Evolutionary conservation across 2,113 vertebrate genomes (phyloP).

Genomic region (Eudyptes chrysolophus): DNA sequence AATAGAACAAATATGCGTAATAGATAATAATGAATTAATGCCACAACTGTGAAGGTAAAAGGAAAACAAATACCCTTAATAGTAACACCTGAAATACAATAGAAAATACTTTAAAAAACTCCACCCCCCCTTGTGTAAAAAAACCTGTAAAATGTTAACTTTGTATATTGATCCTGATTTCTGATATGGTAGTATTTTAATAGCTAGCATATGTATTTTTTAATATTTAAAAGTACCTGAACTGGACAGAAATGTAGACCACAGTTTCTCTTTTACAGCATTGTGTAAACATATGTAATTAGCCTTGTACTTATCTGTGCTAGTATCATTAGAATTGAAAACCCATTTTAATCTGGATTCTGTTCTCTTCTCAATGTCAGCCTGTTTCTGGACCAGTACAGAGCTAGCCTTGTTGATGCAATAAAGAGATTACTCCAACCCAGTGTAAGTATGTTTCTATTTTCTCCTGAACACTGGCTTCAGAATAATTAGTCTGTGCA

Average conservation of each 20-base stretch:
- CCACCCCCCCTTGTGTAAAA: not conserved
- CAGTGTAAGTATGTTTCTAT: slow-evolving; percentile 91
- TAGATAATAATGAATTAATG: not conserved
- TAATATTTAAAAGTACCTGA: slow-evolving; percentile 10
- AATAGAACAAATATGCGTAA: not conserved
- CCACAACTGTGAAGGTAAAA: not conserved
- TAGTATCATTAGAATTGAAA: slow-evolving; percentile 77
- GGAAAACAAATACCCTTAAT: not conserved
- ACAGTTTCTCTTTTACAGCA: slow-evolving; percentile 60
- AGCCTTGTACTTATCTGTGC: slow-evolving; percentile 73
- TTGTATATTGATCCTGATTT: not conserved
- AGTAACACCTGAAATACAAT: not conserved
- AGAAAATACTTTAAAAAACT: not conserved
- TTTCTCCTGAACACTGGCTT: slow-evolving; percentile 82
- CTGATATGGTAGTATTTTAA: not conserved
- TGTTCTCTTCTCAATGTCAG: slow-evolving; percentile 83
- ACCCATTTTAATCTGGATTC: slow-evolving; percentile 81
- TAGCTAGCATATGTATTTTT: not conserved
- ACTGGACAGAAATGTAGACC: slow-evolving; percentile 7
- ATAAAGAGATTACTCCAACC: slow-evolving; percentile 97
- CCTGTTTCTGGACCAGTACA: slow-evolving; percentile 98
- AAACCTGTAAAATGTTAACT: not conserved
- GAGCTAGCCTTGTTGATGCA: slow-evolving; percentile 96
- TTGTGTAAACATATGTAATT: slow-evolving; percentile 71
- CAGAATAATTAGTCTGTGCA: slow-evolving; percentile 92